Evolutionary conservation across 2,113 vertebrate genomes (phyloP), one percentile per base, ranked within the genome.

Genomic region (Myocastor coypus): DNA sequence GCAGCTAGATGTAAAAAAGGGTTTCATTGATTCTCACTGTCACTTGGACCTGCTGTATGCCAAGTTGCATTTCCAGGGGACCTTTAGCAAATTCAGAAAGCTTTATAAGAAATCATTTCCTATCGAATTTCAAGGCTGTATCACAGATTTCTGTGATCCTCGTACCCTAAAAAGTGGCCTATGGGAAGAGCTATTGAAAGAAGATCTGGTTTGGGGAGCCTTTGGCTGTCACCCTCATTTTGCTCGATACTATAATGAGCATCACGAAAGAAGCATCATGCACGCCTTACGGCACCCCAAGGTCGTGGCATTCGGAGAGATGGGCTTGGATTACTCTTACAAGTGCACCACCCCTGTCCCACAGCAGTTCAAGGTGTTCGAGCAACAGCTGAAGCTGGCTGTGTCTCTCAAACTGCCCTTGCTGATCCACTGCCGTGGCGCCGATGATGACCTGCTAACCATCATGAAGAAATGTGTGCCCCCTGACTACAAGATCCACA

Each of bases 211-310:
- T 12, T 99, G 99, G 99, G 99, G 99, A 37, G 98, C 99, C 2
- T 99, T 99, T 96, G 99, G 99, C 28, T 99, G 99, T 96, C 99
- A 99, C 97, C 99, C 99, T 6, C 99, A 99, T 96, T 99, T 99
- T 97, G 98, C 99, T 87, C 98, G 97, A 64, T 97, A 98, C 64
- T 99, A 99, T 95, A 98, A 97, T 28, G 87, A 92, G 0, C n/a
- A 57, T 91, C 97, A 98, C 16, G 99, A 99, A 96, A 97, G 92
- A 83, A 98, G 89, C 40, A 97, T 99, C 88, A 82, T 99, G 90
- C 94, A 57, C 46, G 98, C 99, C 64, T 98, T 99, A 98, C 97
- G 97, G 34, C 99, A 99, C 82, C 99, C 99, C 1, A 99, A 99
- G 97, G 99, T 99, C 14, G 96, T 99, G 73, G 99, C 99, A 0